These are phyloP conservation scores for Mesocentrotus franciscanus DNA, from an alignment of 53 echinoderm and acorn worm genomes.

Conservation along the genomic window DNA sequence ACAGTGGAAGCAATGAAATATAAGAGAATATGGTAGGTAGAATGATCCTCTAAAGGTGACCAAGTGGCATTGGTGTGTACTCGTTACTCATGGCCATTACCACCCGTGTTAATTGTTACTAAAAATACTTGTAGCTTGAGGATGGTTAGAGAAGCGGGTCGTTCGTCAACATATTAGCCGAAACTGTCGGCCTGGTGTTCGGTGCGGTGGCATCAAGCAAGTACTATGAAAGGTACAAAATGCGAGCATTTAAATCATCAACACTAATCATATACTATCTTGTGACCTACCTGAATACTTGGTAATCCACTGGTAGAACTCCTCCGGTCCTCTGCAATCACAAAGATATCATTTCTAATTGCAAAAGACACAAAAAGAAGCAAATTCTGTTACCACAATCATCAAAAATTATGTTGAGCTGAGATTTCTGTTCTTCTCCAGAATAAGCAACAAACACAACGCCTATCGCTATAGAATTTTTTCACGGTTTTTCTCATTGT, in stretches of 20 bases:
- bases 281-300: background rate
- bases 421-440: background rate
- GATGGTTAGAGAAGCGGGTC: background rate
- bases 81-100: no score
- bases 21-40: no score
- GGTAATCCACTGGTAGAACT: background rate
- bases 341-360: background rate
- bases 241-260: background rate
- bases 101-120: no score
- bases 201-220: background rate
- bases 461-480: background rate
- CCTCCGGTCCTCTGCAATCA: background rate
- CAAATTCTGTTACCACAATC: background rate
- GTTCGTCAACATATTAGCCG: slow-evolving; percentile 15
- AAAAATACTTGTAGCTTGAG: background rate
- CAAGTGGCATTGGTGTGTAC: no score
- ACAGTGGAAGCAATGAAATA: no score
- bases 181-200: background rate
- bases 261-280: background rate
- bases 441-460: background rate
- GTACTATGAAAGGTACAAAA: background rate
- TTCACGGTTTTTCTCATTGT: background rate
- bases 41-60: no score
- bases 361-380: background rate
- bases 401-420: background rate